Base-by-base conservation (phyloP, 2,113 vertebrate genomes). In the Phocoena phocoena region DNA sequence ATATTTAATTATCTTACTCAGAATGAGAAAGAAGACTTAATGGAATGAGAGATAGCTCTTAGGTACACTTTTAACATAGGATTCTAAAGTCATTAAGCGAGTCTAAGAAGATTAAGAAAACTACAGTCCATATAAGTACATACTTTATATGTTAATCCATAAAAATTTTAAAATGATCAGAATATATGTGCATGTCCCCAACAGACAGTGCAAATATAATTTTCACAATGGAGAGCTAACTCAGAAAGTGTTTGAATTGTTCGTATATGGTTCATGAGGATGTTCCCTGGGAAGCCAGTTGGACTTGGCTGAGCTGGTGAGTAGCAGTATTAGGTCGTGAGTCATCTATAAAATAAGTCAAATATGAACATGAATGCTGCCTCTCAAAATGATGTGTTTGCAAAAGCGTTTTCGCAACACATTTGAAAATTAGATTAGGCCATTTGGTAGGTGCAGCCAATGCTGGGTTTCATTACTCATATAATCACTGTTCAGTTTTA, bases 381-480 rank as follows among this genome's bases (percentile, higher is more conserved):
- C 74, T 91, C 38, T 93, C 41, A 81, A 60, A 88, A 82, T 95
- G 74, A 96, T 67, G 68, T 89, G 73, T 67, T 62, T 90, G 70
- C 28, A 67, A 83, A 97, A 95, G 70, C 71, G n/a, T 95, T 97
- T 95, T 94, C 93, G 95, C 68, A 94, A 89, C 79, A 94, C 28
- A 36, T 83, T 91, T 91, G 63, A 92, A 95, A 97, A 86, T 94
- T 87, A 79, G 33, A 95, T 18, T 44, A 41, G 60, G 50, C 41
- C 25, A 62, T 89, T 91, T 89, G 70, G 67, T 65, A 92, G 67
- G 58, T 80, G 67, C 38, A 84, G 85, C 63, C 74, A 88, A n/a
- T 87, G 71, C 28, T 93, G 31, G 53, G 41, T 90, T 97, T 94
- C 92, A 87, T 95, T 91, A 93, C 96, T 90, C 47, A 47, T 62